phyloP scores from a whole-genome alignment of 2,888 invertebrate genomes.

The Lumbricus terrestris region DNA sequence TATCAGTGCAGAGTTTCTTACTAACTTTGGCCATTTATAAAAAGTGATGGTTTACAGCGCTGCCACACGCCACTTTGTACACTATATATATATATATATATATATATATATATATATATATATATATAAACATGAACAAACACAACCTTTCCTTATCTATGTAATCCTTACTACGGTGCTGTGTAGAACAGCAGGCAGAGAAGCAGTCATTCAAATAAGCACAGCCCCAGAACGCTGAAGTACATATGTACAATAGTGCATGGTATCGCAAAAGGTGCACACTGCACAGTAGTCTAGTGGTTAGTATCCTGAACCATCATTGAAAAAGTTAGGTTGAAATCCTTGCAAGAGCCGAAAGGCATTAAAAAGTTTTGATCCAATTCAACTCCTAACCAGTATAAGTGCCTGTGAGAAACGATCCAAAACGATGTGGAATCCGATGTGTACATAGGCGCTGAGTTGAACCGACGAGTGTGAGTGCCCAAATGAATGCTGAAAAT shows the following conservation, averaged over 20 bases:
- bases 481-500: no score
- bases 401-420: no score
- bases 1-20: not conserved
- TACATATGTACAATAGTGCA: not conserved
- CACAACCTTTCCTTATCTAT: not conserved
- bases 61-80: not conserved
- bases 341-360: no score
- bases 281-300: no score
- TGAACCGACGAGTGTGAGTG: no score
- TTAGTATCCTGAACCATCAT: no score
- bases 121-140: not conserved
- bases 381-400: no score
- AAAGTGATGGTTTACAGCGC: not conserved
- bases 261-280: no score
- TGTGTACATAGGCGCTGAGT: no score
- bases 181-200: not conserved
- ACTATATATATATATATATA: not conserved
- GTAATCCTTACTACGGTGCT: not conserved
- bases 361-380: no score
- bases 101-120: not conserved
- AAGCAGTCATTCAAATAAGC: not conserved
- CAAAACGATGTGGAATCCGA: no score
- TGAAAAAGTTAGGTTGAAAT: no score
- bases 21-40: not conserved
- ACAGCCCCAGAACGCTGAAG: not conserved